A percentile compares a stretch with the other conserved stretches of the same genome.
These are phyloP conservation scores for Scelioninae gen. 2 DNA, from an alignment of 2,888 invertebrate species.

Conservation along the genomic window DNA sequence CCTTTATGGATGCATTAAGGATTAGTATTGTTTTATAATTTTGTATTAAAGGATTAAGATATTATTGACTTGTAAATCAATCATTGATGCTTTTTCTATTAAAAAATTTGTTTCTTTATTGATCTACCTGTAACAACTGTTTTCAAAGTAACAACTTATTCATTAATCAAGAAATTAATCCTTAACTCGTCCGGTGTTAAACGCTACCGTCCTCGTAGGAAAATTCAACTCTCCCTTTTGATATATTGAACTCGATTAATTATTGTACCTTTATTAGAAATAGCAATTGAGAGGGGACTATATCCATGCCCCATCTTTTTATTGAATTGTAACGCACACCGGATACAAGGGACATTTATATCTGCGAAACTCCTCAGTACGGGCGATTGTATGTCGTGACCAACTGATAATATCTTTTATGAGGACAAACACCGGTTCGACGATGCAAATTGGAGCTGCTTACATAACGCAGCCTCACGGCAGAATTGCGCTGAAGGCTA, in stretches of 20 bases:
- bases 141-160: not conserved
- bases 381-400: constrained; percentile 38
- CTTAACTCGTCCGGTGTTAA: constrained; percentile 24
- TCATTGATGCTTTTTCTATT: too few species aligned
- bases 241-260: constrained; percentile 48
- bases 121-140: not conserved
- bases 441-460: constrained; percentile 34
- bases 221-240: constrained; percentile 38
- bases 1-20: too few species aligned
- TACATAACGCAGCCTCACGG: constrained; percentile 32
- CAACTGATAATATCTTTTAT: constrained; percentile 42
- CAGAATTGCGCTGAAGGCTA: constrained; percentile 18
- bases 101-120: too few species aligned
- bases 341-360: constrained; percentile 34
- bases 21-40: too few species aligned
- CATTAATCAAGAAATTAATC: constrained; percentile 5
- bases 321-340: constrained; percentile 27
- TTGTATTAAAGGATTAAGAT: too few species aligned
- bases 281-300: constrained; percentile 35
- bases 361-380: constrained; percentile 23
- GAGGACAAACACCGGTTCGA: constrained; percentile 34
- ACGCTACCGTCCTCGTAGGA: constrained; percentile 41
- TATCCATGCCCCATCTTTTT: constrained; percentile 18
- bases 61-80: not conserved
- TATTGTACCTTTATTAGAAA: constrained; percentile 42